Evolutionary conservation across 2,113 vertebrate species (phyloP).

Genomic region (Tinamus guttatus): DNA sequence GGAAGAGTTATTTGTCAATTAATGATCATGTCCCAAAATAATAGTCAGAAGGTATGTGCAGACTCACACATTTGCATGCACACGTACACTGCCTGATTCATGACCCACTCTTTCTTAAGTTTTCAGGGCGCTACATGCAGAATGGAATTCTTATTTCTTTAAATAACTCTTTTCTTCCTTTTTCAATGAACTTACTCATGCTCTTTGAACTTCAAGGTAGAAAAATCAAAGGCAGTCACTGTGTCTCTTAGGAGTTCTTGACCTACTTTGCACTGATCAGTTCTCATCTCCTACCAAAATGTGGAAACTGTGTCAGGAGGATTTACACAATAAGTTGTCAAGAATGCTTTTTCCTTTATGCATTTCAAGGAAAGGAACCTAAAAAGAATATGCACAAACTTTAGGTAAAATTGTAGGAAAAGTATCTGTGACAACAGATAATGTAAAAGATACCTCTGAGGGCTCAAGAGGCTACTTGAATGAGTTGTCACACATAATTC

Average conservation of each 20-base stretch:
- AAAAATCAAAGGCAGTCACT: slow-evolving; percentile 77
- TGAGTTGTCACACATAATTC: neutral
- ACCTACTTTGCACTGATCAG: slow-evolving; percentile 76
- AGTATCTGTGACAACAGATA: slow-evolving; percentile 9
- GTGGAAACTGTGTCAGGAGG: slow-evolving; percentile 52
- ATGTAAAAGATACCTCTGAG: neutral
- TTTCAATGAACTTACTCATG: slow-evolving; percentile 74
- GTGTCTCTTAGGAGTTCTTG: slow-evolving; percentile 77
- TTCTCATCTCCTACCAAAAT: slow-evolving; percentile 62
- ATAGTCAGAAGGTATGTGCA: neutral
- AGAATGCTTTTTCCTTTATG: slow-evolving; percentile 52
- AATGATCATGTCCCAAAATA: neutral
- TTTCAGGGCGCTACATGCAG: slow-evolving; percentile 15
- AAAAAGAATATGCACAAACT: slow-evolving; percentile 25
- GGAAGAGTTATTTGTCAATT: neutral
- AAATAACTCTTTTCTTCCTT: slow-evolving; percentile 65
- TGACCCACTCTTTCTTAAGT: neutral
- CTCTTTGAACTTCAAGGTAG: slow-evolving; percentile 81
- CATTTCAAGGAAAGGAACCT: slow-evolving; percentile 39
- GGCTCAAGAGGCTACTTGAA: slow-evolving; percentile 17
- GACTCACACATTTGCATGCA: accelerated
- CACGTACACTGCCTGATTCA: neutral
- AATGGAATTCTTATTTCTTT: slow-evolving; percentile 46
- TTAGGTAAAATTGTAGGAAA: slow-evolving; percentile 18
- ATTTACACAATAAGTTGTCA: slow-evolving; percentile 53